phyloP scores from a whole-genome alignment of 2,888 invertebrate genomes.

The Xylota sylvarum region DNA sequence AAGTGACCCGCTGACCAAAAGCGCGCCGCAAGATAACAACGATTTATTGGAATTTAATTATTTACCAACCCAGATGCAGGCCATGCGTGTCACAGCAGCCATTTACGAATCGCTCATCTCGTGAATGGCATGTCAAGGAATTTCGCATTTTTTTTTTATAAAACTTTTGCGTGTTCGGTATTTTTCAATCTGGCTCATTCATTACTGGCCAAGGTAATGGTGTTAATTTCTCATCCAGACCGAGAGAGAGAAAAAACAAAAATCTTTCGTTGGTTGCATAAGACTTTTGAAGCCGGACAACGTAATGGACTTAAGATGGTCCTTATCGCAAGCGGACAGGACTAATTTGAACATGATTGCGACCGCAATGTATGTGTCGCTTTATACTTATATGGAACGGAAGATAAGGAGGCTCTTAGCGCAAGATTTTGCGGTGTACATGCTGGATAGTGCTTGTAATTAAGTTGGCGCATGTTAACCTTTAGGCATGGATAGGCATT shows the following conservation, averaged over 20 bases:
- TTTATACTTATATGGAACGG: constrained; percentile 6
- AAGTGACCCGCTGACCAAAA: constrained; percentile 30
- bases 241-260: background rate
- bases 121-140: constrained; percentile 17
- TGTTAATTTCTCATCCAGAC: constrained; percentile 62
- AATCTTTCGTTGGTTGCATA: constrained; percentile 14
- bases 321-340: constrained; percentile 66
- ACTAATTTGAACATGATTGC: constrained; percentile 52
- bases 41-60: constrained; percentile 71
- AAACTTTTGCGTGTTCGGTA: constrained; percentile 18
- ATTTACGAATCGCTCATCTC: constrained; percentile 29
- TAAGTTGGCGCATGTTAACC: constrained; percentile 52
- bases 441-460: constrained; percentile 56
- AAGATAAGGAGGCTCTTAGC: constrained; percentile 47
- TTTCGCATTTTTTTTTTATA: constrained; percentile 17
- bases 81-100: constrained; percentile 35
- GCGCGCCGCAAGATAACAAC: constrained; percentile 28
- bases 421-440: background rate
- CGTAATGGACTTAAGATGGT: constrained; percentile 56
- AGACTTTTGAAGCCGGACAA: constrained; percentile 25
- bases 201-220: constrained; percentile 53
- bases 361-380: constrained; percentile 16
- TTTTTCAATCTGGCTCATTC: constrained; percentile 23
- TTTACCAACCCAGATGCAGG: constrained; percentile 39
- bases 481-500: constrained; percentile 36